Percentiles rank a stretch among this genome's conserved stretches.
Conservation (phyloP, 2,113 vertebrate species). For the Argyrosomus japonicus region DNA sequence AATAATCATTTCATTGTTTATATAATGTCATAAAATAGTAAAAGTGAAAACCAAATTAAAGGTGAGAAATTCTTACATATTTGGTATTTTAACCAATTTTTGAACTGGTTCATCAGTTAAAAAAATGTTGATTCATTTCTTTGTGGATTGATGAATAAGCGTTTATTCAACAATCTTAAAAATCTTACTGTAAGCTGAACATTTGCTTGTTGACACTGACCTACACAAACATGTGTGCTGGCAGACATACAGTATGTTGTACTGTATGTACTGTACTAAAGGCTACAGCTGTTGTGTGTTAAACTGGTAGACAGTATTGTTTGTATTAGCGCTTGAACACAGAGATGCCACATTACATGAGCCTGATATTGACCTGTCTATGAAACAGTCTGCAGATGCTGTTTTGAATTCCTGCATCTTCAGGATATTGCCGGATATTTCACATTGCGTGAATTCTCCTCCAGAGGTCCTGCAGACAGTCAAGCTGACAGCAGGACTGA, state of each 20-base stretch:
- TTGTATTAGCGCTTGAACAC: not conserved
- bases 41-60: no score
- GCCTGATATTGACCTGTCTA: slow-evolving; percentile 20
- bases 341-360: not conserved
- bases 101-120: no score
- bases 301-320: slow-evolving; percentile 29
- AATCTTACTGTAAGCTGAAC: not conserved
- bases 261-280: not conserved
- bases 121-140: not conserved
- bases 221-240: not conserved
- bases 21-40: no score
- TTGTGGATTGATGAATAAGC: not conserved
- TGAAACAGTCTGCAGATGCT: slow-evolving; percentile 26
- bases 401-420: slow-evolving; percentile 41
- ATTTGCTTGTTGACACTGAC: not conserved
- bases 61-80: no score
- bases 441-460: slow-evolving; percentile 56
- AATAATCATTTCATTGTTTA: no score
- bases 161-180: not conserved
- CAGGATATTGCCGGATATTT: slow-evolving; percentile 75
- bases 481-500: slow-evolving; percentile 33
- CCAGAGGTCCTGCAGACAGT: slow-evolving; percentile 12
- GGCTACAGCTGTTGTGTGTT: slow-evolving; percentile 4
- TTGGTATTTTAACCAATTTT: no score
- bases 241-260: not conserved